phyloP scores from a whole-genome alignment of 2,797 vertebrate genomes.

The Rhynchonycteris naso region DNA sequence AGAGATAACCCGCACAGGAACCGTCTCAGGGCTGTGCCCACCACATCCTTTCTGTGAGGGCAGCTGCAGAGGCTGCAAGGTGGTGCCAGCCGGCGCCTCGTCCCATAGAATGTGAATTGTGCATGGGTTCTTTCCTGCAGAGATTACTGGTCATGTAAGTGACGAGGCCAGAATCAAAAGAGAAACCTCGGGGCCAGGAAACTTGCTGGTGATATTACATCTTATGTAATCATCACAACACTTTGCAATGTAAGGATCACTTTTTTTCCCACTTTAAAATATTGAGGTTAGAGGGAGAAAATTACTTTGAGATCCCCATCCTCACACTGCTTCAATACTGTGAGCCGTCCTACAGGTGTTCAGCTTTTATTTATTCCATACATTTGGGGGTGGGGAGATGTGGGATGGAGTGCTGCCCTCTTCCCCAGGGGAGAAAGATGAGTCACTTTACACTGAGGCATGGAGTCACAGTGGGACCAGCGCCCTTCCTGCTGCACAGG shows the following conservation, averaged over 20 bases:
- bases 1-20: not conserved
- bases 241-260: not conserved
- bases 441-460: not conserved
- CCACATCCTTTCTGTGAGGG: not conserved
- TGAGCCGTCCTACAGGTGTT: not conserved
- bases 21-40: not conserved
- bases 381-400: not conserved
- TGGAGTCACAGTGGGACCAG: not conserved
- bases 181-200: not conserved
- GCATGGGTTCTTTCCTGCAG: not conserved
- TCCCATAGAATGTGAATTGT: not conserved
- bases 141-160: not conserved
- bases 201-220: no score
- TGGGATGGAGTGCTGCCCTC: no score
- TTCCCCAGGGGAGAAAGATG: not conserved
- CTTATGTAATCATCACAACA: not conserved
- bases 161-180: not conserved
- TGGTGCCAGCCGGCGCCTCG: not conserved
- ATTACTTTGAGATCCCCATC: not conserved
- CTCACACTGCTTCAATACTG: not conserved
- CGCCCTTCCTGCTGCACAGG: not conserved
- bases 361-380: not conserved
- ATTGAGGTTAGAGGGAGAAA: not conserved
- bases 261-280: not conserved
- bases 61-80: not conserved